phyloP scores from a whole-genome alignment of 2,888 invertebrate genomes.

The Smittia sp. region DNA sequence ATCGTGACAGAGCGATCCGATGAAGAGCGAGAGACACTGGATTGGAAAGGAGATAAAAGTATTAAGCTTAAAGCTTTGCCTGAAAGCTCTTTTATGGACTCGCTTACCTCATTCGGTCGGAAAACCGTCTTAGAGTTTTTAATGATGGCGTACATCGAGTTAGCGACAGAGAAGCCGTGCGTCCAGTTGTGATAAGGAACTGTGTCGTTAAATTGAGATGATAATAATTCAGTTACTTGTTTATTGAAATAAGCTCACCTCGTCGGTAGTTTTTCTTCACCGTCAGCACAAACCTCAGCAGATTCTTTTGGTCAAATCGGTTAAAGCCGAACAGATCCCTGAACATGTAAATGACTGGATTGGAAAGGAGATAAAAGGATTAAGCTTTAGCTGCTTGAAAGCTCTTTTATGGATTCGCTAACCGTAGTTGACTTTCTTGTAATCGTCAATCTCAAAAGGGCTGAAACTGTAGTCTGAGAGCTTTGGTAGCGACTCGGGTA shows the following conservation, averaged over 20 bases:
- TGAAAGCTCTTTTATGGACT: too few relatives aligned
- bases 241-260: too few relatives aligned
- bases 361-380: too few relatives aligned
- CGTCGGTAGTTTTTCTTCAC: constrained; percentile 80
- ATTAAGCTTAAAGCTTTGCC: too few relatives aligned
- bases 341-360: constrained; percentile 78
- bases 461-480: constrained; percentile 67
- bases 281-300: constrained; percentile 72
- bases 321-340: constrained; percentile 65
- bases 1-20: constrained; percentile 81
- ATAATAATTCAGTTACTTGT: too few relatives aligned
- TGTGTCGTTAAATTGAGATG: too few relatives aligned
- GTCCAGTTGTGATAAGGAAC: constrained; percentile 88
- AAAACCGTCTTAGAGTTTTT: constrained; percentile 60
- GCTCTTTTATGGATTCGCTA: too few relatives aligned
- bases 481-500: constrained; percentile 46
- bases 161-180: constrained; percentile 84
- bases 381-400: too few relatives aligned
- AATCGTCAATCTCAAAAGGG: constrained; percentile 66
- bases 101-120: constrained; percentile 62
- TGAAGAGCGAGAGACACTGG: constrained; percentile 72
- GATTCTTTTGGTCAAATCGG: constrained; percentile 65
- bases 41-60: background rate
- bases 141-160: constrained; percentile 74
- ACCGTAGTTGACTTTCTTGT: constrained; percentile 69